These are phyloP conservation scores for Sebastes vulpes DNA, from an alignment of 2,797 vertebrate species.

Conservation along the genomic window DNA sequence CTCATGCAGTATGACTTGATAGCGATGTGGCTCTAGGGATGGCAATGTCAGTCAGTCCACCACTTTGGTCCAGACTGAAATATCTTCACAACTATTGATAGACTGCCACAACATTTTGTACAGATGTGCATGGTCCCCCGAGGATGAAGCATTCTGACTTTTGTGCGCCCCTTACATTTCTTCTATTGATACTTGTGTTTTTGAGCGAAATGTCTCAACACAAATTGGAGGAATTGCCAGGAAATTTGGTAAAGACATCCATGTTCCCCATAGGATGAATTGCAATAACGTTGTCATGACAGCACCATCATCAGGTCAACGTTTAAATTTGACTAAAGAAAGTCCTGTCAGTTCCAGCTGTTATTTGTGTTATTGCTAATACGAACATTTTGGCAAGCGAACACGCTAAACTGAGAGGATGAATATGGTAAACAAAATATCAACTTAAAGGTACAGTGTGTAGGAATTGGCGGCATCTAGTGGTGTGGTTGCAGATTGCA, in stretches of 20 bases:
- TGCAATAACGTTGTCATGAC: not conserved
- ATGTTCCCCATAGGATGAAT: not conserved
- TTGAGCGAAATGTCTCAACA: not conserved
- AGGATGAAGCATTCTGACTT: not conserved
- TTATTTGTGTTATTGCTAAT: not conserved
- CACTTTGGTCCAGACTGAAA: not conserved
- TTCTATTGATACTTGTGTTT: not conserved
- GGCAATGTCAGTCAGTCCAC: not conserved
- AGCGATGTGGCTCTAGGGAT: not conserved
- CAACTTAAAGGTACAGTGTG: not conserved
- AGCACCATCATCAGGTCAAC: not conserved
- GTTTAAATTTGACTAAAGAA: not conserved
- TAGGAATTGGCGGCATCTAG: no score
- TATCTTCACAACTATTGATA: not conserved
- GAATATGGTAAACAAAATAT: not conserved
- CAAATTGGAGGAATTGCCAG: not conserved
- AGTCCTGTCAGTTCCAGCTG: not conserved
- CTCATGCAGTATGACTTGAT: not conserved
- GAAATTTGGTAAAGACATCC: not conserved
- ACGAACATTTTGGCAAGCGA: not conserved
- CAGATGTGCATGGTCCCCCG: no score
- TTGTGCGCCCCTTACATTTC: not conserved
- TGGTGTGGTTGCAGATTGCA: no score
- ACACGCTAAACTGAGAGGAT: not conserved
- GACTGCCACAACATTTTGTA: not conserved